Percentiles rank a stretch among this genome's conserved stretches.
These are phyloP conservation scores for Orbicella faveolata DNA, from an alignment of 64 coral and sea anemone species.

Conservation along the genomic window DNA sequence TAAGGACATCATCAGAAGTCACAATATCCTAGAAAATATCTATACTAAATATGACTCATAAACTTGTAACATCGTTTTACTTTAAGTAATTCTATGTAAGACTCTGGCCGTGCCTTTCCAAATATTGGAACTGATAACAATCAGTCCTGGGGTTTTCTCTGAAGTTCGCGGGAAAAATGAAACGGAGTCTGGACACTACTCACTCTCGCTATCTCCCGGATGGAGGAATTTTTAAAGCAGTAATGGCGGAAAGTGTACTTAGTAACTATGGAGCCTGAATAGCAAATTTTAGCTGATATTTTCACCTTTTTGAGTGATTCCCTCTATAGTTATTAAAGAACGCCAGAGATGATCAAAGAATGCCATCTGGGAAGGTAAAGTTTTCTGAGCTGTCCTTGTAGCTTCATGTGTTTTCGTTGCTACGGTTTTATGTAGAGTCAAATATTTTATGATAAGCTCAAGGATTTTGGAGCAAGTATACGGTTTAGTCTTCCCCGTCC, in stretches of 20 bases:
- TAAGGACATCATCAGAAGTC: too few species aligned
- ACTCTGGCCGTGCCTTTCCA: too few species aligned
- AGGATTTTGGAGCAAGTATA: too few species aligned
- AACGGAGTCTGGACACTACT: background rate
- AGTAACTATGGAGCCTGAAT: slow-evolving; percentile 33
- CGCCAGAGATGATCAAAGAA: slow-evolving; percentile 24
- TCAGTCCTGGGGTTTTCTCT: too few species aligned
- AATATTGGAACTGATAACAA: too few species aligned
- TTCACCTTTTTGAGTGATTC: background rate
- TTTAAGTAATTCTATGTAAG: too few species aligned
- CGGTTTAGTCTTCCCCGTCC: too few species aligned
- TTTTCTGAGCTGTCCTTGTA: background rate
- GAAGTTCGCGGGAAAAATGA: slow-evolving; percentile 13
- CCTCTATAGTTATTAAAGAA: background rate
- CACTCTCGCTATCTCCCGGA: slow-evolving; percentile 4
- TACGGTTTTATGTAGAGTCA: background rate
- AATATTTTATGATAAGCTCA: too few species aligned
- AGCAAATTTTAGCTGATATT: background rate
- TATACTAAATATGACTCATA: too few species aligned
- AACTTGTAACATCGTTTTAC: too few species aligned
- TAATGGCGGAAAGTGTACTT: slow-evolving; percentile 71
- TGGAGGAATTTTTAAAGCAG: slow-evolving; percentile 4
- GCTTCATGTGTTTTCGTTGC: slow-evolving; percentile 10
- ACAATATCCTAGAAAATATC: too few species aligned
- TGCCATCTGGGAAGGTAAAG: slow-evolving; percentile 72